Percentiles rank a stretch among this genome's conserved stretches.
Evolutionary conservation across 2,888 invertebrate genomes (phyloP).

Genomic region (Plagiodera versicolora): DNA sequence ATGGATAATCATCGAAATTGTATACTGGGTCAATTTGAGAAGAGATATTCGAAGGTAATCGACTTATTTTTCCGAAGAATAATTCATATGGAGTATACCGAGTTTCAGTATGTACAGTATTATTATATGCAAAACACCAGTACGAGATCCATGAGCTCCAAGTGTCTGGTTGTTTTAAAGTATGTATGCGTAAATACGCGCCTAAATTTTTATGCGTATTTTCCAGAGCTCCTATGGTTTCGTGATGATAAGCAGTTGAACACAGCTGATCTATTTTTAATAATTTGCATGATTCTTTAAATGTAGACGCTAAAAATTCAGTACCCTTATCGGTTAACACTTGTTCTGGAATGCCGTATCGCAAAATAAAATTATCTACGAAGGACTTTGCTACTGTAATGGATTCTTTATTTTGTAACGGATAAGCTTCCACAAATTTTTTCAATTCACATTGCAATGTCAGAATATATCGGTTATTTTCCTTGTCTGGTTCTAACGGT

Average conservation of each 20-base stretch:
- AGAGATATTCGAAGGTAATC: conserved; percentile 18
- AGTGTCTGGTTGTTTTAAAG: background rate
- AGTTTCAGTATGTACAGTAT: conserved; percentile 27
- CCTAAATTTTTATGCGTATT: background rate
- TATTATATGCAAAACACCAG: conserved; percentile 30
- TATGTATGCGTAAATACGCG: background rate
- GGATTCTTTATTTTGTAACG: background rate
- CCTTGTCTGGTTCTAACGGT: conserved; percentile 9
- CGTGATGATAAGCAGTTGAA: conserved; percentile 23
- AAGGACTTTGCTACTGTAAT: conserved; percentile 17
- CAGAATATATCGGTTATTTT: conserved; percentile 14
- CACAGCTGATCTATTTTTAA: too few relatives aligned
- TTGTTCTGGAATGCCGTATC: conserved; percentile 28
- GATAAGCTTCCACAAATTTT: conserved; percentile 12
- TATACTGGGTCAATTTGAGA: conserved; percentile 19
- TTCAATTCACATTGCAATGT: conserved; percentile 17
- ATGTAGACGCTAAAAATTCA: conserved; percentile 24
- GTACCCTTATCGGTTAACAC: conserved; percentile 30
- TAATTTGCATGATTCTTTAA: too few relatives aligned
- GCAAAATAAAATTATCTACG: conserved; percentile 31
- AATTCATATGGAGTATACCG: conserved; percentile 26
- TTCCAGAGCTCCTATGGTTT: background rate
- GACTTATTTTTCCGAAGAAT: conserved; percentile 23
- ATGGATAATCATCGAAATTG: conserved; percentile 28
- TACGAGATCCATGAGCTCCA: conserved; percentile 28